Evolutionary conservation across 2,113 vertebrate species (phyloP).

Genomic region (Callipepla squamata): DNA sequence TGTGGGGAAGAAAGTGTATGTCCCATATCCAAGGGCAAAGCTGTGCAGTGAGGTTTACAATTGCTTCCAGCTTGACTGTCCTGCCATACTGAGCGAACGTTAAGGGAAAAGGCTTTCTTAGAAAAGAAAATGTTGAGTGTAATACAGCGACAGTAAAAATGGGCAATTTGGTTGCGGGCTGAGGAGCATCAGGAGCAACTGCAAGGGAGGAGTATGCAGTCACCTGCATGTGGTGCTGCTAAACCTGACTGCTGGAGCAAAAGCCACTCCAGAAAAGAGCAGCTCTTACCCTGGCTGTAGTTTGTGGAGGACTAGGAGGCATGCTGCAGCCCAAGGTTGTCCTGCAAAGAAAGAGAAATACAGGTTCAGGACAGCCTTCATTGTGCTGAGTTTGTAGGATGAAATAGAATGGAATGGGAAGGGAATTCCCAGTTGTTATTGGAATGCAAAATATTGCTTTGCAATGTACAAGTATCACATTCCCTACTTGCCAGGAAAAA

Average conservation of each 20-base stretch:
- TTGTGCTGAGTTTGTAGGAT: not conserved
- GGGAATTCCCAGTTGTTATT: not conserved
- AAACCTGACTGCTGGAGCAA: not conserved
- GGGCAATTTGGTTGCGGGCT: not conserved
- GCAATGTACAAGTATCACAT: rapidly evolving
- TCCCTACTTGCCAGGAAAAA: not conserved
- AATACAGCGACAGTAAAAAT: not conserved
- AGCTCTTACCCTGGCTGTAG: not conserved
- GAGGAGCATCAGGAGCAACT: not conserved
- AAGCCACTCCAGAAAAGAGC: not conserved
- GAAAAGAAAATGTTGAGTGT: not conserved
- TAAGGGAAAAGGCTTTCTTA: not conserved
- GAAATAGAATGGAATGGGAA: not conserved
- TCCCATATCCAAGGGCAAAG: not conserved
- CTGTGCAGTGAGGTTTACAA: not conserved
- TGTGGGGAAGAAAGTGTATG: rapidly evolving
- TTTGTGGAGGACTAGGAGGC: not conserved
- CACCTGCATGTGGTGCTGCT: not conserved
- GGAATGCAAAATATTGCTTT: not conserved
- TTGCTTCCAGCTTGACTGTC: not conserved
- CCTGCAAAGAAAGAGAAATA: not conserved
- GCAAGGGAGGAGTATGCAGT: not conserved
- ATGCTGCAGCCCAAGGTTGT: not conserved
- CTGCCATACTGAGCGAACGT: not conserved
- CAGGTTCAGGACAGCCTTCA: not conserved